These are phyloP conservation scores for Sussaba pulchella DNA, from an alignment of 2,888 invertebrate genomes.

Conservation along the genomic window DNA sequence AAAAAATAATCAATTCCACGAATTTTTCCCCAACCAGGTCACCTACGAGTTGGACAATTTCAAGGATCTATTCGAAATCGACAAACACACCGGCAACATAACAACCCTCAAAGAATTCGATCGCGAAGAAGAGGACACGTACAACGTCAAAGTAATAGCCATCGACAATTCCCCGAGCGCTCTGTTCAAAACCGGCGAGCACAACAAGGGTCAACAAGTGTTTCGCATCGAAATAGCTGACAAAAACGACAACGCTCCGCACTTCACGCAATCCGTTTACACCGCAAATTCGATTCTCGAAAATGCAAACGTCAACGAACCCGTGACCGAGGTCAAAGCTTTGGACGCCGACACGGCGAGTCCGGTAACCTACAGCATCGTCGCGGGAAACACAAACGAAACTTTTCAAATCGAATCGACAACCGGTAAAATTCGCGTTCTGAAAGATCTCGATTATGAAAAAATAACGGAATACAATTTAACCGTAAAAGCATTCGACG, in stretches of 20 bases:
- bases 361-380: conserved; percentile 94
- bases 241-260: conserved; percentile 97
- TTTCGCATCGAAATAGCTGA: conserved; percentile 97
- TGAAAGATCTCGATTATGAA: conserved; percentile 92
- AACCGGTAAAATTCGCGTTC: conserved; percentile 94
- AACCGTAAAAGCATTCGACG: conserved; percentile 94
- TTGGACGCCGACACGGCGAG: conserved; percentile 95
- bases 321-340: conserved; percentile 95
- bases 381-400: conserved; percentile 93
- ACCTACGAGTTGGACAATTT: conserved; percentile 91
- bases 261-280: conserved; percentile 92
- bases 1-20: not conserved
- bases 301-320: conserved; percentile 92
- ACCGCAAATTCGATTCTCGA: conserved; percentile 92
- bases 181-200: conserved; percentile 87
- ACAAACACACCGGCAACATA: conserved; percentile 94
- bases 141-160: conserved; percentile 95
- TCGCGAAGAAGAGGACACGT: conserved; percentile 93
- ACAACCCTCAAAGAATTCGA: conserved; percentile 93
- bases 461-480: conserved; percentile 93
- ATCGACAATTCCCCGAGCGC: conserved; percentile 96
- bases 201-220: conserved; percentile 91
- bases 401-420: conserved; percentile 94
- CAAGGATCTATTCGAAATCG: conserved; percentile 92
- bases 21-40: conserved; percentile 84